Base-by-base conservation (phyloP, 2,113 vertebrate species). In the Monopterus albus region DNA sequence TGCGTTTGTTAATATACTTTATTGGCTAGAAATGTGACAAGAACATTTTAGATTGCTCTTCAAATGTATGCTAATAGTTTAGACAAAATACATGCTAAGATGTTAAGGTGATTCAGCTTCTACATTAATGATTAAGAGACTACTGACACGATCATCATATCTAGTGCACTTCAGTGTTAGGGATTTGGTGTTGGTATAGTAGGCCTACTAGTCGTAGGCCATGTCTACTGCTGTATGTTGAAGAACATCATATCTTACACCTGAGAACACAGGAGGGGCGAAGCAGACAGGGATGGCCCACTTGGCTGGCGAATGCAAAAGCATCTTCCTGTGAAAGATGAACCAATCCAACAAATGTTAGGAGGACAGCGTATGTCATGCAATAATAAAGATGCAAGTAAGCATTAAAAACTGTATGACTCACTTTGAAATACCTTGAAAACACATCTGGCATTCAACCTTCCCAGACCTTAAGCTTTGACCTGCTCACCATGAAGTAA, bases 201-300 rank as follows among this genome's bases (percentile, higher is more conserved):
- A n/a, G n/a, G n/a, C n/a, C n/a, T n/a, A n/a, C n/a, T n/a, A 18
- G 18, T 4, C n/a, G 23, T 26, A n/a, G 14, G 9, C 1, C 3
- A 18, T n/a, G 39, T 29, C 7, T 14, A 3, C 15, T 42, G 13
- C 15, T 20, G 20, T 13, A 29, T 47, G 36, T 51, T 49, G 42
- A 6, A 21, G 20, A 1, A 20, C 18, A 17, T 29, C 61, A 6
- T 71, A 45, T 20, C 75, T 94, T 91, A 98, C n/a, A n/a, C 96
- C 96, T 98, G 61, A 99, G 90, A 33, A 98, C 96, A 52, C 98
- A 98, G 11, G 97, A 99, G 71, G 96, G 97, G 36, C 96, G 94
- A 87, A 98, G 89, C 63, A 98, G 93, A 71, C 97, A 99, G 0
- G 97, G 97, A 46, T 97, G 98, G 38, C 94, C 91, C 82, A 97